Percentiles rank a stretch among this genome's conserved stretches.
These are phyloP conservation scores for Cryptus armator DNA, from an alignment of 2,888 invertebrate species.

Conservation along the genomic window DNA sequence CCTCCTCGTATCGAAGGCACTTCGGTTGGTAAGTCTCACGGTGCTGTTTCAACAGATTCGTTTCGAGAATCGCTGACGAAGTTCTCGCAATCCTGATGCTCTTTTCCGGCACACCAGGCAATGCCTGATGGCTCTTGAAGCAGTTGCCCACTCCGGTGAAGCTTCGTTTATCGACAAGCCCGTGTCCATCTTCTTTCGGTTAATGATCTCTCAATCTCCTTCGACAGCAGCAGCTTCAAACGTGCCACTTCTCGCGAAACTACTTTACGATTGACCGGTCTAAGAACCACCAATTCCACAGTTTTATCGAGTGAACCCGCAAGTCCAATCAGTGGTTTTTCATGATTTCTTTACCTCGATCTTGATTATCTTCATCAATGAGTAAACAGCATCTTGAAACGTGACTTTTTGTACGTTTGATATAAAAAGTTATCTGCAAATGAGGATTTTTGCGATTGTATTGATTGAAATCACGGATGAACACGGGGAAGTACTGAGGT, in stretches of 20 bases:
- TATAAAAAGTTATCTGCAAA: background rate
- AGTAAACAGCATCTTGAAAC: background rate
- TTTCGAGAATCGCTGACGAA: constrained; percentile 59
- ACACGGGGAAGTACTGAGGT: background rate
- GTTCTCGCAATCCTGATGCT: constrained; percentile 22
- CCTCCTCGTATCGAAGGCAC: background rate
- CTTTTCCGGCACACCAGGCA: background rate
- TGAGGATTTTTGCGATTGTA: background rate
- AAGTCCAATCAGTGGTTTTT: background rate
- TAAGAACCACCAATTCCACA: constrained; percentile 37
- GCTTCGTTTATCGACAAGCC: constrained; percentile 52
- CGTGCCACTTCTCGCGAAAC: constrained; percentile 25
- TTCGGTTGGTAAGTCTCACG: constrained; percentile 2
- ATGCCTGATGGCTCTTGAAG: constrained; percentile 12
- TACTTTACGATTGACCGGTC: constrained; percentile 46
- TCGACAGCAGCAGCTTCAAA: constrained; percentile 31
- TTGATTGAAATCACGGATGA: constrained; percentile 8
- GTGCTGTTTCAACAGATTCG: constrained; percentile 32
- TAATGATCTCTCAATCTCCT: constrained; percentile 58
- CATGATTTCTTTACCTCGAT: constrained; percentile 4
- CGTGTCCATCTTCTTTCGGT: constrained; percentile 49
- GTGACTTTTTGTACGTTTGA: background rate
- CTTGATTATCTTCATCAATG: constrained; percentile 1
- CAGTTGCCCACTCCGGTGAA: constrained; percentile 33
- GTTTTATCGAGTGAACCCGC: constrained; percentile 19